These are phyloP conservation scores for Chelonia mydas DNA, from an alignment of 2,797 vertebrate species.

Conservation along the genomic window DNA sequence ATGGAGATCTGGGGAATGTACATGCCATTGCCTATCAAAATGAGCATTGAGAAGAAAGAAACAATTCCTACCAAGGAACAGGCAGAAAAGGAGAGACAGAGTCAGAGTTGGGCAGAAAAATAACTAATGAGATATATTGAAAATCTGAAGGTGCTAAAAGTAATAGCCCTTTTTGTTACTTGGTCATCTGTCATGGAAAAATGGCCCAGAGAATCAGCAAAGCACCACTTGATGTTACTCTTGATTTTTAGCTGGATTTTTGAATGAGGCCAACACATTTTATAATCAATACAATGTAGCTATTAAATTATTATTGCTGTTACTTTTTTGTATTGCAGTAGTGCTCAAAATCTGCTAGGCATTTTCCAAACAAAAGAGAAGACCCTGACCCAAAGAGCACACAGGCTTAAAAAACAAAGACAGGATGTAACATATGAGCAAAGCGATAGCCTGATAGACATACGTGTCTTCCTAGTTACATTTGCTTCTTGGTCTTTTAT, in stretches of 20 bases:
- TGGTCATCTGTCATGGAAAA: background rate
- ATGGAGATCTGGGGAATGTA: background rate
- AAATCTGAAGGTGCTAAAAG: background rate
- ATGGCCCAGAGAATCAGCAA: background rate
- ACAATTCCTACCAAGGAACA: background rate
- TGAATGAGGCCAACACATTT: background rate
- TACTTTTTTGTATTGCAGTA: background rate
- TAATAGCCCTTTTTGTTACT: background rate
- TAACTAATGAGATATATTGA: background rate
- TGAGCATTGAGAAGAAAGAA: background rate
- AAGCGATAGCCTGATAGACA: background rate
- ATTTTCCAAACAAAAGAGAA: background rate
- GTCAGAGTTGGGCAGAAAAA: background rate
- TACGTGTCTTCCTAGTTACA: background rate
- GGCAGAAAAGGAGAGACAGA: background rate
- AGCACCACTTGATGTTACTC: slow-evolving; percentile 9
- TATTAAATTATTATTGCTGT: background rate
- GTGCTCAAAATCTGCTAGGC: background rate
- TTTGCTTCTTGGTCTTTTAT: background rate
- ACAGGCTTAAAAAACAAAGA: background rate
- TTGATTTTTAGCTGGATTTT: slow-evolving; percentile 16
- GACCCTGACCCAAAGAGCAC: background rate
- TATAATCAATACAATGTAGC: background rate
- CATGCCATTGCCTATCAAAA: background rate
- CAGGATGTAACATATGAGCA: background rate